These are phyloP conservation scores for Creontiades dilutus DNA, from an alignment of 2,888 invertebrate species.

Conservation along the genomic window DNA sequence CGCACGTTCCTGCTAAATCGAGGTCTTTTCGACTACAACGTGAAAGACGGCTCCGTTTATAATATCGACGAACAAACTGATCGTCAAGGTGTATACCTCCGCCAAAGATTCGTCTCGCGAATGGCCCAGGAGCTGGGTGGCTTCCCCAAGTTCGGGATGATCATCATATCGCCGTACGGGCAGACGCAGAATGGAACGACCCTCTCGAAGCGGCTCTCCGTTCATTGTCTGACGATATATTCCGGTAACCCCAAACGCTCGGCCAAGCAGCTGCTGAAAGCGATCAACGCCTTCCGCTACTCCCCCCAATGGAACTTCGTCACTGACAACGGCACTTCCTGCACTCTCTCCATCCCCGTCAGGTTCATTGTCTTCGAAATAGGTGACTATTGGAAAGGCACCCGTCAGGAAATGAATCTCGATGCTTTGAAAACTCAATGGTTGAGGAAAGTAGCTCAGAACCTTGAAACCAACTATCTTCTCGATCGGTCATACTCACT, in stretches of 20 bases:
- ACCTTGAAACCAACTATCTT: neutral
- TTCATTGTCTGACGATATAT: neutral
- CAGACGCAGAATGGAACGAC: neutral
- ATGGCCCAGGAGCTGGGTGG: neutral
- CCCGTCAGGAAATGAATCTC: neutral
- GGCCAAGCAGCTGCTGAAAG: neutral
- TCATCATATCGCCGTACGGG: neutral
- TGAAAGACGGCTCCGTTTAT: neutral
- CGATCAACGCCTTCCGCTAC: neutral
- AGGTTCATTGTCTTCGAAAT: neutral
- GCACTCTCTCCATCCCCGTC: neutral
- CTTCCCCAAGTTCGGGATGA: neutral
- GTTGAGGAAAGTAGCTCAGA: neutral
- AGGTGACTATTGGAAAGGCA: neutral
- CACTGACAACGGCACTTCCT: too few relatives aligned
- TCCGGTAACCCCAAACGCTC: neutral
- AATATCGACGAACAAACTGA: neutral
- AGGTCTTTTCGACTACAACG: neutral
- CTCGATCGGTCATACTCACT: neutral
- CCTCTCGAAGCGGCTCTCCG: neutral
- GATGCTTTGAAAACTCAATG: neutral
- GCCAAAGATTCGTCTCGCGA: neutral
- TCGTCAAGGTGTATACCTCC: neutral
- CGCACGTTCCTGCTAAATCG: neutral
- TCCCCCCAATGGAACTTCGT: neutral